These are phyloP conservation scores for Cosmorhoe ocellata DNA, from an alignment of 2,888 invertebrate species.

Conservation along the genomic window DNA sequence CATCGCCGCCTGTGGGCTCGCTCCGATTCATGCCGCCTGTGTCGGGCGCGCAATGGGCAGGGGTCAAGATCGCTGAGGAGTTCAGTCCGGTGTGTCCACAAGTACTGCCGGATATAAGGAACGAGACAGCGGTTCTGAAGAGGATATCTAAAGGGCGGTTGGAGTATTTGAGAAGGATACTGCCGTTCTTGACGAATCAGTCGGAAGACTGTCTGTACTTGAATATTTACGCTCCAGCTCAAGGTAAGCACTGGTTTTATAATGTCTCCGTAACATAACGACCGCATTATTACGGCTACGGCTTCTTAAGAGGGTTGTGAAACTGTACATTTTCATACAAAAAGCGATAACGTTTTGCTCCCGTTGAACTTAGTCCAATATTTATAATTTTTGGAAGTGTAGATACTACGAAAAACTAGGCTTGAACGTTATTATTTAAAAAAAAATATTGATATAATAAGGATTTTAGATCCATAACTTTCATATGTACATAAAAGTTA, in stretches of 20 bases:
- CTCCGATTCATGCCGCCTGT: conserved; percentile 98
- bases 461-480: too few species aligned
- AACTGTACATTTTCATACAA: too few species aligned
- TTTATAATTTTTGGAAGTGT: too few species aligned
- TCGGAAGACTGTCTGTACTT: conserved; percentile 98
- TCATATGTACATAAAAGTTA: too few species aligned
- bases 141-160: conserved; percentile 94
- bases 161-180: conserved; percentile 93
- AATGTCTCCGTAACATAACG: too few species aligned
- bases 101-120: conserved; percentile 91
- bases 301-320: too few species aligned
- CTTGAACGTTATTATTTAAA: too few species aligned
- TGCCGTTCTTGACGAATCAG: conserved; percentile 94
- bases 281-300: not conserved
- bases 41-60: conserved; percentile 95
- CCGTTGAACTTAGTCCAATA: too few species aligned
- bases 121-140: conserved; percentile 91
- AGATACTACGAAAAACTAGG: too few species aligned
- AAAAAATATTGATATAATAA: too few species aligned
- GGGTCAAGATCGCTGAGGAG: conserved; percentile 92
- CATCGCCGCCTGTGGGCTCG: conserved; percentile 93
- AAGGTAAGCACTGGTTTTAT: conserved; percentile 84
- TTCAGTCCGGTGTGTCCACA: conserved; percentile 97
- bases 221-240: conserved; percentile 97
- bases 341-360: too few species aligned